Evolutionary conservation across 2,797 vertebrate genomes (phyloP).

Genomic region (Muscicapa striata): DNA sequence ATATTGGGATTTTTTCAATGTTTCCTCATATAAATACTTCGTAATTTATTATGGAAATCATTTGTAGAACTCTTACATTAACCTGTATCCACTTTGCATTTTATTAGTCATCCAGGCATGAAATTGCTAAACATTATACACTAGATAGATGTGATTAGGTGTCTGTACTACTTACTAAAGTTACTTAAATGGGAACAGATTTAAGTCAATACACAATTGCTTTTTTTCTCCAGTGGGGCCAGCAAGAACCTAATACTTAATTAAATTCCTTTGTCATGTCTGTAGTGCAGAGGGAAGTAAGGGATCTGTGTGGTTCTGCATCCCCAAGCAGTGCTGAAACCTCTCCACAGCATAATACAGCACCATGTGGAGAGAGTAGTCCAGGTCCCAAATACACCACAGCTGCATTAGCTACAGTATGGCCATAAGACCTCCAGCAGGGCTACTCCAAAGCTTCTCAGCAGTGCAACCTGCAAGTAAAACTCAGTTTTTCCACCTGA

Average conservation of each 20-base stretch:
- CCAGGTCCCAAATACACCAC: accelerated
- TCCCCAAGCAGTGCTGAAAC: background rate
- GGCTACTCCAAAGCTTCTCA: background rate
- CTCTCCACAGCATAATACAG: background rate
- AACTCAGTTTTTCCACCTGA: background rate
- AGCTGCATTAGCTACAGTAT: background rate
- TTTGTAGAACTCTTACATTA: background rate
- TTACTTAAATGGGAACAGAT: background rate
- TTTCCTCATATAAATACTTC: background rate
- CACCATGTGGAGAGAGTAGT: background rate
- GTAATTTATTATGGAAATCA: background rate
- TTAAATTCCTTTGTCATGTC: background rate
- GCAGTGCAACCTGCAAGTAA: background rate
- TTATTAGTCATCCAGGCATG: background rate
- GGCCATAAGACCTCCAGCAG: background rate
- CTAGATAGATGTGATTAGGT: background rate
- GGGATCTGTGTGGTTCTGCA: background rate
- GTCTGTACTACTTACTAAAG: background rate
- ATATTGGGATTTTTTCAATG: background rate
- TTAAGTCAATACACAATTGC: background rate
- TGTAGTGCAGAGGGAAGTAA: background rate
- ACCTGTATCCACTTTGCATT: background rate
- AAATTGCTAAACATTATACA: slow-evolving; percentile 12
- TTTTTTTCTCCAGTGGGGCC: background rate
- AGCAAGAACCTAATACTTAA: background rate